A percentile compares a stretch with the other conserved stretches of the same genome.
Evolutionary conservation across 1,140 invertebrate genomes (phyloP).

Genomic region (Trichonephila inaurata): DNA sequence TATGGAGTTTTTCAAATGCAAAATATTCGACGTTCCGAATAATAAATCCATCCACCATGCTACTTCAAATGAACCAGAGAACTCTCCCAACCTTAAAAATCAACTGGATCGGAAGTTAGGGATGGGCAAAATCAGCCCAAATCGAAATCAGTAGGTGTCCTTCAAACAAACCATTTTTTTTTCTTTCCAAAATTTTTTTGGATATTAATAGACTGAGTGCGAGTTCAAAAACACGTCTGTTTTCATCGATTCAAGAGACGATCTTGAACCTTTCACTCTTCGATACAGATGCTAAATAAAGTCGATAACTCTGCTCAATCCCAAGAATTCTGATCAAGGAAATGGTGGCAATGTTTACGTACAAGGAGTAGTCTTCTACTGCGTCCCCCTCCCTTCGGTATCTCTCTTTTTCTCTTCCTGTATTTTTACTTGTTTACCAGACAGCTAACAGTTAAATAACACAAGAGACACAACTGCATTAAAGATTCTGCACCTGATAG

Average conservation of each 20-base stretch:
- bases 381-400: background rate
- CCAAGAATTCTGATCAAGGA: background rate
- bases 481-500: background rate
- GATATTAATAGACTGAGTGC: background rate
- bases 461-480: background rate
- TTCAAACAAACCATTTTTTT: background rate
- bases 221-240: conserved; percentile 2
- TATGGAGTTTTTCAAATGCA: too few relatives aligned
- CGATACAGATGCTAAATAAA: background rate
- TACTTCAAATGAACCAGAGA: too few relatives aligned
- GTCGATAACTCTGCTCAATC: conserved; percentile 15
- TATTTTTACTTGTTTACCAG: conserved; percentile 31
- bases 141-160: background rate
- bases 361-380: background rate
- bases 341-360: background rate
- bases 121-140: background rate
- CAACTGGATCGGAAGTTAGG: too few relatives aligned
- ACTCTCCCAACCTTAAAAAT: too few relatives aligned
- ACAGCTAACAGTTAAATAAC: background rate
- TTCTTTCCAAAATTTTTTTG: background rate
- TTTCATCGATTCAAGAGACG: background rate
- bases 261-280: conserved; percentile 51
- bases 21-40: too few relatives aligned
- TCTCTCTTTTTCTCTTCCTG: background rate
- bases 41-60: too few relatives aligned